Percentiles rank a stretch among this genome's conserved stretches.
These are phyloP conservation scores for Leiothrix lutea DNA, from an alignment of 2,113 vertebrate genomes.

Conservation along the genomic window DNA sequence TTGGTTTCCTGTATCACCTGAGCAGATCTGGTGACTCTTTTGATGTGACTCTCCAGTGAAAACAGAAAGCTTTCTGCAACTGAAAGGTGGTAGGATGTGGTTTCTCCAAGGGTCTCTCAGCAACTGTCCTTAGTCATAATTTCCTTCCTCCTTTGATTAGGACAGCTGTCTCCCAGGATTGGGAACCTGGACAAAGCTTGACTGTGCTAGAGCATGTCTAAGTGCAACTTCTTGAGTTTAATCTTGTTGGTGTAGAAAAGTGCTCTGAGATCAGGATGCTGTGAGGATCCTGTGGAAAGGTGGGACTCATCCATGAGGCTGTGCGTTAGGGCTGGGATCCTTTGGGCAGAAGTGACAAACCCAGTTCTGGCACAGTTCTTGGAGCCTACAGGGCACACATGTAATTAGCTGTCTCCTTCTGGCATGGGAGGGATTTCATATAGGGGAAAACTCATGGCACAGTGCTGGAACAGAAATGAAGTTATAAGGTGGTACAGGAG, in stretches of 20 bases:
- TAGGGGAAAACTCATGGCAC: neutral
- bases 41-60: neutral
- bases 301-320: too few species aligned
- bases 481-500: neutral
- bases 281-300: fast-evolving
- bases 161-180: neutral
- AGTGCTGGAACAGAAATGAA: neutral
- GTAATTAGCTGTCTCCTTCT: neutral
- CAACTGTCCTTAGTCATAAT: neutral
- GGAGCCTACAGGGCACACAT: neutral
- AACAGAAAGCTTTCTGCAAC: neutral
- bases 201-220: neutral
- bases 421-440: neutral
- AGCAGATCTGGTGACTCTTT: neutral
- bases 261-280: neutral
- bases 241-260: neutral
- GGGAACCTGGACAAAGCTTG: neutral
- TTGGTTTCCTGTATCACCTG: neutral
- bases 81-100: neutral
- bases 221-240: neutral
- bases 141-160: neutral
- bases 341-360: neutral
- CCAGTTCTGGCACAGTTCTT: neutral
- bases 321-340: fast-evolving
- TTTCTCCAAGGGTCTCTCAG: neutral